Evolutionary conservation across 2,797 vertebrate species (phyloP).

Genomic region (Enoplosus armatus): DNA sequence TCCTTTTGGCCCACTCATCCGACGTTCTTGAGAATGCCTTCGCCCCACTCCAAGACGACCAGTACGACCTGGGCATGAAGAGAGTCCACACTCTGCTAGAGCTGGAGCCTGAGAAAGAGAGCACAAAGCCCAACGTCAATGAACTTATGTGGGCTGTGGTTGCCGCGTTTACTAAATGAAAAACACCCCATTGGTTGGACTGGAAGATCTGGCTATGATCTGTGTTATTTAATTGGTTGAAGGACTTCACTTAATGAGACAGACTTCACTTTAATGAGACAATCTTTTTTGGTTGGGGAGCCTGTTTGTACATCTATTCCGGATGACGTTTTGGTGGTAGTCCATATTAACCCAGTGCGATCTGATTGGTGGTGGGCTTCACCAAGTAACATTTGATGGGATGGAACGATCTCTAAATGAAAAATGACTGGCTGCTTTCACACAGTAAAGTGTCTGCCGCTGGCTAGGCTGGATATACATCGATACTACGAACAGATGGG

Average conservation of each 20-base stretch:
- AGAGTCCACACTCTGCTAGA: conserved; percentile 94
- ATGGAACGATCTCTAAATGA: conserved; percentile 58
- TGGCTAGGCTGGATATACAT: conserved; percentile 42
- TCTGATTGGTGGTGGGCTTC: conserved; percentile 80
- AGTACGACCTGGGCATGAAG: conserved; percentile 97
- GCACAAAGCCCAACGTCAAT: conserved; percentile 91
- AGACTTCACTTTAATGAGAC: conserved; percentile 79
- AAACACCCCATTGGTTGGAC: conserved; percentile 61
- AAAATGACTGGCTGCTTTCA: conserved; percentile 60
- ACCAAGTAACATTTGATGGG: conserved; percentile 64
- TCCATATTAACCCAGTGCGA: conserved; percentile 75
- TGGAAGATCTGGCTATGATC: conserved; percentile 77
- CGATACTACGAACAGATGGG: conserved; percentile 52
- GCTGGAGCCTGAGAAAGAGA: conserved; percentile 95
- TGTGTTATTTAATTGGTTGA: conserved; percentile 79
- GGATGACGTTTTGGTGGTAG: conserved; percentile 72
- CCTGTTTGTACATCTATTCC: conserved; percentile 75
- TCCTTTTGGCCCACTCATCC: conserved; percentile 96
- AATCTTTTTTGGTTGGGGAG: conserved; percentile 79
- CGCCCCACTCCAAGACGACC: conserved; percentile 95
- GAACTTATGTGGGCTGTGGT: conserved; percentile 98
- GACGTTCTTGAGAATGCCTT: conserved; percentile 99
- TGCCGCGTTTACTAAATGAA: conserved; percentile 96
- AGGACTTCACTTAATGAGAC: conserved; percentile 77
- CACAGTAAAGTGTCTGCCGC: conserved; percentile 51